Percentiles rank a stretch among this genome's conserved stretches.
Conservation (phyloP, 1,140 invertebrate species). For the Drosophila lowei region DNA sequence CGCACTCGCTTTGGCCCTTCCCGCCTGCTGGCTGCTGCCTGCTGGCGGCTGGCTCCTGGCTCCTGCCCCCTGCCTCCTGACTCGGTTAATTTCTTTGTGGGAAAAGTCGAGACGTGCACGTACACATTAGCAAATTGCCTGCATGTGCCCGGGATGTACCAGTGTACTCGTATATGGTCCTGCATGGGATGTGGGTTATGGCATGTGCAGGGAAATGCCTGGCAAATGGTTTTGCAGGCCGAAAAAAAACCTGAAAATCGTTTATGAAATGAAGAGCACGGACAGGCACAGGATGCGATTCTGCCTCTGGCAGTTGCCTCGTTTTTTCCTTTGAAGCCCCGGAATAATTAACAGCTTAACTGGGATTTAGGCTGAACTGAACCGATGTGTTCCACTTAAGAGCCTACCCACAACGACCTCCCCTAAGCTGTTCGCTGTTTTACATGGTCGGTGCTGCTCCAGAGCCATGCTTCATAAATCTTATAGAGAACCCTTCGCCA, state of each 20-base stretch:
- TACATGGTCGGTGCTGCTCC: neutral
- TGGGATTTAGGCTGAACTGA: slow-evolving; percentile 28
- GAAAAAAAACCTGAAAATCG: slow-evolving; percentile 38
- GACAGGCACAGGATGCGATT: slow-evolving; percentile 25
- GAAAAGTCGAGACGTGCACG: slow-evolving; percentile 61
- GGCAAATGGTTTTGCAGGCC: slow-evolving; percentile 41
- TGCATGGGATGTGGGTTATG: neutral
- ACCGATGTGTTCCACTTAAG: slow-evolving; percentile 10
- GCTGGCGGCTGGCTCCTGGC: neutral
- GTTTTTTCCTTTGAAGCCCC: slow-evolving; percentile 30
- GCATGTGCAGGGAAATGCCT: slow-evolving; percentile 20
- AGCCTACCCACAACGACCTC: neutral
- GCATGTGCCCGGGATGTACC: slow-evolving; percentile 22
- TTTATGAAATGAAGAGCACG: slow-evolving; percentile 44
- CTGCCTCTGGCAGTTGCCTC: slow-evolving; percentile 8
- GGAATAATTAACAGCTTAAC: slow-evolving; percentile 47
- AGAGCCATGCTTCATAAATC: slow-evolving; percentile 57
- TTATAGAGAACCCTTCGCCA: slow-evolving; percentile 1
- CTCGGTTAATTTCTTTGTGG: slow-evolving; percentile 64
- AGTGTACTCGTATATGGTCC: no score
- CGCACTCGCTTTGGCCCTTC: slow-evolving; percentile 15
- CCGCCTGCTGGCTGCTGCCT: neutral
- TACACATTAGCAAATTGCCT: slow-evolving; percentile 78
- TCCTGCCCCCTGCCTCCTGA: neutral
- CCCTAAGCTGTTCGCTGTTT: slow-evolving; percentile 4